Base-by-base conservation (phyloP, 2,113 vertebrate genomes). In the Entomyzon cyanotis region DNA sequence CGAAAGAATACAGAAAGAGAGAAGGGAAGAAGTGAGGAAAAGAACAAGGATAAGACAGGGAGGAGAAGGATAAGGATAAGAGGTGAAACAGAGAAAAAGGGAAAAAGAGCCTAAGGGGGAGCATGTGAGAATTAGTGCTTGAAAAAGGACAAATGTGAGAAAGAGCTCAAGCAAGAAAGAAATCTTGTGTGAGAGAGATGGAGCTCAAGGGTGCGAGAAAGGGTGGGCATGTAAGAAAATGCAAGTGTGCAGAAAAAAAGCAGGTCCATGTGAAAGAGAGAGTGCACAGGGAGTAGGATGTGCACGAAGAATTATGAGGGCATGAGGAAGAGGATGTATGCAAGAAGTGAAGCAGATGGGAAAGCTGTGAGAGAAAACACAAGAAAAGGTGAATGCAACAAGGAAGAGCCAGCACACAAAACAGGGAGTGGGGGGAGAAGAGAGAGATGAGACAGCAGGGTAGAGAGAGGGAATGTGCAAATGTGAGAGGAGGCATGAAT, bases 401-500 rank as follows among this genome's bases (percentile, higher is more conserved):
- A 55, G 37, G 56, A 82, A 62, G 10, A 47, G 16, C 3, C 24
- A 49, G 50, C 21, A 68, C 21, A 47, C 4, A 52, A 33, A 69
- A 39, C 15, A 56, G 35, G 41, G 15, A 64, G 27, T 0, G 0
- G 11, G 18, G 37, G 5, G 52, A 65, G 74, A 76, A 56, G 17
- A 67, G 42, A 31, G 31, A 46, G 9, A 12, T 7, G 8, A 70
- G 27, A 31, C 2, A 39, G 23, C 15, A 35, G 31, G 24, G 18
- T 16, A 58, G n/a, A 55, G 18, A 14, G 15, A 24, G 4, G 8
- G 9, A 55, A 23, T 17, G 30, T 4, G 15, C 42, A 17, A 74
- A 37, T 46, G 14, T 0, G 0, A 89, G 37, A 42, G 22, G 16
- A 27, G 9, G 11, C 1, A 0, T 27, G 42, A 63, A 10, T 77